Evolutionary conservation across 2,113 vertebrate genomes (phyloP).

Genomic region (Corydoras sp.): DNA sequence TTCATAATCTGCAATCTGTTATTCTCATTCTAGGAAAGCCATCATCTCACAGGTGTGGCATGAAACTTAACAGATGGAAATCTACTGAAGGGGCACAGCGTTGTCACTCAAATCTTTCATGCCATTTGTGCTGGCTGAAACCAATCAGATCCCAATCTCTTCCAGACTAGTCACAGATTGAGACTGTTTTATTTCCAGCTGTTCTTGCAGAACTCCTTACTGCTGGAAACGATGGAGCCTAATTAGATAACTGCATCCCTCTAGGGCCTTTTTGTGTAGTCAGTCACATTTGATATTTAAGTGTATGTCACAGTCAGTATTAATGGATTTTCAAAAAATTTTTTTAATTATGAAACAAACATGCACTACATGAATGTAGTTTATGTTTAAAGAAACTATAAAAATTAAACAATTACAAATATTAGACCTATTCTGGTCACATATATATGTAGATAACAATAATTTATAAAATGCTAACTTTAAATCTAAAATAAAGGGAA

Average conservation of each 20-base stretch:
- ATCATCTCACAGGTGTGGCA: conserved; percentile 20
- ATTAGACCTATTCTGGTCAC: too few species aligned
- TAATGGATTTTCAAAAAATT: too few species aligned
- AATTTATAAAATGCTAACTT: too few species aligned
- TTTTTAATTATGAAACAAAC: too few species aligned
- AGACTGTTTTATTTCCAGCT: conserved; percentile 29
- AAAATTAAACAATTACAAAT: too few species aligned
- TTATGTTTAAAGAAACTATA: too few species aligned
- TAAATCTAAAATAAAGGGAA: too few species aligned
- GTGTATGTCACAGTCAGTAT: too few species aligned
- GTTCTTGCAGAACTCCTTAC: conserved; percentile 15
- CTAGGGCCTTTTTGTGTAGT: neutral
- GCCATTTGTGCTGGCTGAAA: conserved; percentile 26
- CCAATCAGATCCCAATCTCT: conserved; percentile 22
- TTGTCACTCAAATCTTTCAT: conserved; percentile 30
- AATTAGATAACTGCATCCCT: conserved; percentile 23
- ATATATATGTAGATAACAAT: too few species aligned
- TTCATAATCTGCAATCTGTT: neutral
- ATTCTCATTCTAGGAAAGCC: neutral
- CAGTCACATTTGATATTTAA: neutral
- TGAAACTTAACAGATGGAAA: conserved; percentile 31
- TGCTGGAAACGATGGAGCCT: neutral
- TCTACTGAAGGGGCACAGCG: conserved; percentile 6
- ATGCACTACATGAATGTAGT: too few species aligned
- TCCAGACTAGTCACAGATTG: conserved; percentile 23